Evolutionary conservation across 2,888 invertebrate species (phyloP).

Genomic region (Coenonympha arcania): DNA sequence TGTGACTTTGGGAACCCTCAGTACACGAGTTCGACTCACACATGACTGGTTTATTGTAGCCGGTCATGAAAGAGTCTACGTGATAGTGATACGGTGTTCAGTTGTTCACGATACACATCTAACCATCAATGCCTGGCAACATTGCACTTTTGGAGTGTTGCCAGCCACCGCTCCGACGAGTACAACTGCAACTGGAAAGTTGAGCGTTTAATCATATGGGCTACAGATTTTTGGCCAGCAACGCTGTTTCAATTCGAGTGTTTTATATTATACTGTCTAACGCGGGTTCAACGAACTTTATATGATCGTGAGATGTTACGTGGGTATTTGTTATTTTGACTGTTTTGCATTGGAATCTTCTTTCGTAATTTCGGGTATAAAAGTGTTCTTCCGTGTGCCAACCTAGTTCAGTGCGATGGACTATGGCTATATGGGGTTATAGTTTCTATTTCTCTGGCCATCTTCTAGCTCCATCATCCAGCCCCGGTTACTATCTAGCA

Average conservation of each 20-base stretch:
- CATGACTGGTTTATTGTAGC: no score
- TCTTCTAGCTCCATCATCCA: no score
- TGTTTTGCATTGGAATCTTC: no score
- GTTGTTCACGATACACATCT: conserved; percentile 5
- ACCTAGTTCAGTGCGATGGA: no score
- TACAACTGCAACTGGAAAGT: conserved; percentile 21
- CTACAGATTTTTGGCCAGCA: conserved; percentile 24
- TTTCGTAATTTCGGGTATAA: no score
- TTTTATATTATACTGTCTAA: not conserved
- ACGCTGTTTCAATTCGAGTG: conserved; percentile 18
- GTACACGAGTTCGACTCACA: not conserved
- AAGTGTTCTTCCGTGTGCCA: no score
- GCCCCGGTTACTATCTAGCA: no score
- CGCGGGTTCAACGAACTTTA: not conserved
- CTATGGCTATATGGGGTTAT: no score
- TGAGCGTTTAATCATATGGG: conserved; percentile 22
- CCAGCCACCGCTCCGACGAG: conserved; percentile 18
- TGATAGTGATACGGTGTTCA: not conserved
- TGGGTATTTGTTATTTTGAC: not conserved
- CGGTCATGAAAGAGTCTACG: not conserved
- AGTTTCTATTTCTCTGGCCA: no score
- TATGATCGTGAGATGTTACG: not conserved
- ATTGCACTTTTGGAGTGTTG: conserved; percentile 15
- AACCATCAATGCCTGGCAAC: conserved; percentile 20
- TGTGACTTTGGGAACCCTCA: no score